Evolutionary conservation across 2,113 vertebrate species (phyloP), one percentile per base, ranked within the genome.

Genomic region (Poeciliopsis occidentalis): DNA sequence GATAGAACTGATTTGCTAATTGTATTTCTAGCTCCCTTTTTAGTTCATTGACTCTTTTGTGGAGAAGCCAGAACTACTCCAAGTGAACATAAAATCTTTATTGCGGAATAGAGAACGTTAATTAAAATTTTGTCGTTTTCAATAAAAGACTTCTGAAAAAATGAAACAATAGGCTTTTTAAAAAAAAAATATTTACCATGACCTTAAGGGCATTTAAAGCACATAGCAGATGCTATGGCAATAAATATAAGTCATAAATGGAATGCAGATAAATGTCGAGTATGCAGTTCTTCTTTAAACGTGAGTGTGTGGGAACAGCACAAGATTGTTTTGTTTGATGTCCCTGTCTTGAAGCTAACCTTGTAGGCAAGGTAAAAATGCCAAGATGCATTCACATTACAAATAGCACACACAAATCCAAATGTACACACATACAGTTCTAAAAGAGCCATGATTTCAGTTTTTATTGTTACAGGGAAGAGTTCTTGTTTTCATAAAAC

Each of bases 301-400:
- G 17, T 54, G 27, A 51, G 31, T 62, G 64, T 54, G 32, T 47
- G 37, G 62, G 41, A 75, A 41, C 31, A 57, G 30, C 29, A 60
- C 67, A 67, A 47, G 61, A 75, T 51, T 78, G 76, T 87, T 80
- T 82, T 84, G 81, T 83, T 71, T 78, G 79, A 87, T 88, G 77
- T 4, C 4, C 39, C 60, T 76, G 65, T n/a, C 60, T 69, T 85
- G 62, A 69, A 64, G 76, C 77, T 85, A 86, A 86, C 85, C 88
- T 89, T 91, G 83, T 77, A 83, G 79, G 29, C 12, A 73, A 63
- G 67, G 19, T 63, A 82, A 73, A 64, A 63, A 47, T 57, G 37
- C 85, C 51, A 41, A 87, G 57, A 57, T 79, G 71, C 69, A 77
- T 47, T 47, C 44, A 47, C 44, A 19, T 66, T 76, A 65, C 73